Conservation (phyloP, 2,113 vertebrate genomes). For the Psettodes erumei region DNA sequence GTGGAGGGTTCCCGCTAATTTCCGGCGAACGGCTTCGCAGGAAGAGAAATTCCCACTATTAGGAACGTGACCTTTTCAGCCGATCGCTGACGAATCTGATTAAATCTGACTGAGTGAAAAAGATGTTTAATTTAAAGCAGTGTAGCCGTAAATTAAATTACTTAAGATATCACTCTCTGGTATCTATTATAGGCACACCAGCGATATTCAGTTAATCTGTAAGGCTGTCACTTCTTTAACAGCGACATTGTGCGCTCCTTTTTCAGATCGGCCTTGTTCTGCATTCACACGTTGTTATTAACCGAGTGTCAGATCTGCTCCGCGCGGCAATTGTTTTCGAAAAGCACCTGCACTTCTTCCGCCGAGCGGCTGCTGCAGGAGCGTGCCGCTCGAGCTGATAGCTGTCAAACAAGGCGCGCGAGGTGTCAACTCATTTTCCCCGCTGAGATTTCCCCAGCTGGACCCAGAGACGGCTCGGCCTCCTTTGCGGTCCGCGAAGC, state of each 20-base stretch:
- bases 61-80: conserved; percentile 16
- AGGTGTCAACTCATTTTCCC: conserved; percentile 33
- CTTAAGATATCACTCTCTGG: neutral
- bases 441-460: conserved; percentile 27
- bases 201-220: neutral
- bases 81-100: neutral
- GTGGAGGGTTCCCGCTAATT: neutral
- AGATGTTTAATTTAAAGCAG: neutral
- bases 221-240: neutral
- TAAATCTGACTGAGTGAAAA: neutral
- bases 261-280: neutral
- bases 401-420: conserved; percentile 36
- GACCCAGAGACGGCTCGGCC: conserved; percentile 3
- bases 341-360: conserved; percentile 3
- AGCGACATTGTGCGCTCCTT: neutral
- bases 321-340: conserved; percentile 1
- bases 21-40: neutral
- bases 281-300: neutral
- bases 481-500: neutral
- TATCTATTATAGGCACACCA: neutral
- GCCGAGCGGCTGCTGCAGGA: conserved; percentile 15
- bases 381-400: conserved; percentile 45
- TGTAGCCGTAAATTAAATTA: neutral
- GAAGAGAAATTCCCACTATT: conserved; percentile 10
- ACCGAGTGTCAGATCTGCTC: conserved; percentile 6